These are phyloP conservation scores for Sylvicola cinctus DNA, from an alignment of 2,888 invertebrate species.

Conservation along the genomic window DNA sequence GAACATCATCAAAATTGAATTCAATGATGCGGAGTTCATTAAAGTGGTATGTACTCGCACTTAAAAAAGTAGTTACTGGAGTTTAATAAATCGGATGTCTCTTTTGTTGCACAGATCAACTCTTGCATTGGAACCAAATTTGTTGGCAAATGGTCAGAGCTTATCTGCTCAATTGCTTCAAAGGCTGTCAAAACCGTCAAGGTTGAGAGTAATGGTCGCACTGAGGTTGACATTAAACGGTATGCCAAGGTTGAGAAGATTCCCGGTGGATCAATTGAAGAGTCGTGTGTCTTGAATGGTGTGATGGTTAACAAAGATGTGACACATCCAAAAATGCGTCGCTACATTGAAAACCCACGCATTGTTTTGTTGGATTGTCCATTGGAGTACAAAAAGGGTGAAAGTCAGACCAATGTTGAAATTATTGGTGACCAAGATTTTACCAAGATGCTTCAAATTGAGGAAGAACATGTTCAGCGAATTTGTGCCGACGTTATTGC, in stretches of 20 bases:
- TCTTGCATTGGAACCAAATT: conserved; percentile 97
- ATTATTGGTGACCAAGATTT: conserved; percentile 90
- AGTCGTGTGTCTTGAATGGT: conserved; percentile 78
- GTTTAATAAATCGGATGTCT: conserved; percentile 11
- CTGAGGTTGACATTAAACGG: conserved; percentile 94
- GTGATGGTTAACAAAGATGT: conserved; percentile 99
- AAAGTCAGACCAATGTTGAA: conserved; percentile 95
- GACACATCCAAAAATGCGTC: conserved; percentile 91
- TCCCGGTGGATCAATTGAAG: conserved; percentile 90
- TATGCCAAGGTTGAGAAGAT: conserved; percentile 90
- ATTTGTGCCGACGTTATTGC: conserved; percentile 87
- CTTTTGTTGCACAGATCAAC: conserved; percentile 38
- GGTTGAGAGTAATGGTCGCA: conserved; percentile 67
- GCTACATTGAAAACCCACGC: conserved; percentile 85
- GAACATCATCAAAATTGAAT: background rate
- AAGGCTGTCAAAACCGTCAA: conserved; percentile 88
- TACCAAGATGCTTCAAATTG: conserved; percentile 79
- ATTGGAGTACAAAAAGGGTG: conserved; percentile 97
- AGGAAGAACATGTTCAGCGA: conserved; percentile 81
- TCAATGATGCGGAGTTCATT: conserved; percentile 2
- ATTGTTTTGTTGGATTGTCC: conserved; percentile 89
- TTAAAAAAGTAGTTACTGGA: too few species aligned
- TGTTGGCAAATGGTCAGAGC: conserved; percentile 84
- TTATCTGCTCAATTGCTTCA: conserved; percentile 88
- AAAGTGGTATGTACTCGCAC: background rate